Base-by-base conservation (phyloP, 2,888 invertebrate genomes). In the Drosophila prolongata region DNA sequence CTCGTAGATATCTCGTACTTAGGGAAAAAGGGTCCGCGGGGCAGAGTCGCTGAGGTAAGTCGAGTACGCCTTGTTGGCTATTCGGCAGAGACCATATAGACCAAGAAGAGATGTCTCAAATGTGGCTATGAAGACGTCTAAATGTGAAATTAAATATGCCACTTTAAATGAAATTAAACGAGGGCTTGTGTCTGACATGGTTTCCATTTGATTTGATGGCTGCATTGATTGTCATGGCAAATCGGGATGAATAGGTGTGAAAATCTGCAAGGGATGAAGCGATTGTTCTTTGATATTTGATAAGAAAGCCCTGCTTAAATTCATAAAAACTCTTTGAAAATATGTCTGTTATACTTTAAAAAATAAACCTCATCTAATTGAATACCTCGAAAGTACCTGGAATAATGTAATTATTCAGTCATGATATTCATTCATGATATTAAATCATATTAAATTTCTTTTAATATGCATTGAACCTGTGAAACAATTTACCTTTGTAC, bases 81-180 rank as follows among this genome's bases (percentile, higher is more conserved):
- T 66, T 35, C 35, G 35, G 56, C 56, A 59, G 49, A 67, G 52
- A 30, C 55, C 59, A 57, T 30, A 27, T 19, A 54, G 53, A 37
- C 40, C 53, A 37, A 42, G 34, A 47, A 44, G 68, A 75, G 74
- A 66, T 66, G 71, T 57, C 59, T 67, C 55, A 59, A 77, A 58
- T 71, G 69, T 47, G 72, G 81, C 86, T 78, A 86, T 86, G 78
- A 82, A 86, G 86, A 86, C 83, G 78, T 82, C 83, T 86, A 82
- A 82, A 82, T 86, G 83, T 78, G 82, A 86, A 82, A 86, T 83
- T 86, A 86, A 82, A 80, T 82, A 82, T 78, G 83, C 78, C 78
- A 80, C 80, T 82, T 86, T 86, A 43, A 77, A 70, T 75, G 76
- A 80, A 85, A 86, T 83, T 78, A 85, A 74, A 75, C 72, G 71